phyloP scores from a whole-genome alignment of 2,888 invertebrate genomes.

The Dascillus cervinus region DNA sequence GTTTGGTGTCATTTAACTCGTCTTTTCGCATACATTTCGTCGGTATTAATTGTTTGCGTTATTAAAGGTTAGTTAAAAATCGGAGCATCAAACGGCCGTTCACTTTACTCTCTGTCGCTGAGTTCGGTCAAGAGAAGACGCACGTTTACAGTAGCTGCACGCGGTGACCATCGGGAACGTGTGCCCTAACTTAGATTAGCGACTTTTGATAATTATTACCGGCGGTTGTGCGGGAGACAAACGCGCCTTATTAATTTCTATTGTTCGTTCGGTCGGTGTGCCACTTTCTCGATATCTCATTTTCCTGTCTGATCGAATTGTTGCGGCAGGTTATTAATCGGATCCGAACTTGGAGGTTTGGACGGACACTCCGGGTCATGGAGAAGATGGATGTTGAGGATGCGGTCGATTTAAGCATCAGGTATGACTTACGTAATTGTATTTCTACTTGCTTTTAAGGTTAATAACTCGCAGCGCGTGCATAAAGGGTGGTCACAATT shows the following conservation, averaged over 20 bases:
- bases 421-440: too few relatives aligned
- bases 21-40: conserved; percentile 18
- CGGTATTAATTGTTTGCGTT: conserved; percentile 13
- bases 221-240: conserved; percentile 16
- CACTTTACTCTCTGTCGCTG: conserved; percentile 21
- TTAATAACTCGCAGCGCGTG: too few relatives aligned
- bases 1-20: conserved; percentile 39
- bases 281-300: conserved; percentile 15
- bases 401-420: conserved; percentile 79
- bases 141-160: conserved; percentile 22
- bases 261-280: conserved; percentile 19
- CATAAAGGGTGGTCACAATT: background rate
- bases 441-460: too few relatives aligned
- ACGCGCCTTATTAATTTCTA: conserved; percentile 17
- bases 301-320: conserved; percentile 3
- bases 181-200: conserved; percentile 31
- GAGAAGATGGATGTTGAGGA: conserved; percentile 85
- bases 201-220: conserved; percentile 29
- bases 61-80: conserved; percentile 17
- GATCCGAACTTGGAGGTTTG: conserved; percentile 17
- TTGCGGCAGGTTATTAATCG: conserved; percentile 16
- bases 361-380: conserved; percentile 31
- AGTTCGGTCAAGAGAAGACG: conserved; percentile 24
- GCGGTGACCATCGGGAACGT: conserved; percentile 23
- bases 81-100: conserved; percentile 25